These are phyloP conservation scores for Stegophylla sp. DNA, from an alignment of 2,888 invertebrate genomes.

Conservation along the genomic window DNA sequence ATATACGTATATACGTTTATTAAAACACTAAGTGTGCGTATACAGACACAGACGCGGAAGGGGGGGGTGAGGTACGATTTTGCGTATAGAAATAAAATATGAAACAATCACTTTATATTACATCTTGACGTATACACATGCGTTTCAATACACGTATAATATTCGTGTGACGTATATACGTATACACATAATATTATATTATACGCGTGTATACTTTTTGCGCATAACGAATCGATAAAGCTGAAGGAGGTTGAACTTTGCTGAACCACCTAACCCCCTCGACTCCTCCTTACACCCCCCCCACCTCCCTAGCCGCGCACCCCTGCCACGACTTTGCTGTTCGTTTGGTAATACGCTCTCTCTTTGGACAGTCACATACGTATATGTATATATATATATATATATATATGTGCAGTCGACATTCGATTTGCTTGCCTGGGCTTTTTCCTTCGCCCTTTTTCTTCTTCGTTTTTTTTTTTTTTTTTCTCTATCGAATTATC, in stretches of 20 bases:
- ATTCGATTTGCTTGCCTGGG: conserved; percentile 55
- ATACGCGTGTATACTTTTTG: not conserved
- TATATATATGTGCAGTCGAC: conserved; percentile 49
- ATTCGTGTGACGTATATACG: not conserved
- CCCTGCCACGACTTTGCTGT: conserved; percentile 1
- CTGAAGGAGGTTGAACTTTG: conserved; percentile 51
- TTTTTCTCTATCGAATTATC: conserved; percentile 52
- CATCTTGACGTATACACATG: not conserved
- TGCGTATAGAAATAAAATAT: not conserved
- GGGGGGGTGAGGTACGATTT: not conserved
- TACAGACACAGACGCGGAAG: not conserved
- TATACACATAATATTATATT: conserved; percentile 1
- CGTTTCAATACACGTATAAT: too few relatives aligned
- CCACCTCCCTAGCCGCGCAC: not conserved
- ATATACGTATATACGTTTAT: too few relatives aligned
- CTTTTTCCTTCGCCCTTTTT: conserved; percentile 35
- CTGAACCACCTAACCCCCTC: conserved; percentile 5
- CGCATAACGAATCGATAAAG: conserved; percentile 51
- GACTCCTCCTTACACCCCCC: too few relatives aligned
- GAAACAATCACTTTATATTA: conserved; percentile 36
- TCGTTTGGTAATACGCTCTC: conserved; percentile 48
- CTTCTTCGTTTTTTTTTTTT: conserved; percentile 21
- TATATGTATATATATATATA: conserved; percentile 25
- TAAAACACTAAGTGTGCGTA: not conserved
- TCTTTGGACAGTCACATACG: conserved; percentile 52